These are phyloP conservation scores for Drosophila cyrtoloma DNA, from an alignment of 2,888 invertebrate genomes.

Conservation along the genomic window DNA sequence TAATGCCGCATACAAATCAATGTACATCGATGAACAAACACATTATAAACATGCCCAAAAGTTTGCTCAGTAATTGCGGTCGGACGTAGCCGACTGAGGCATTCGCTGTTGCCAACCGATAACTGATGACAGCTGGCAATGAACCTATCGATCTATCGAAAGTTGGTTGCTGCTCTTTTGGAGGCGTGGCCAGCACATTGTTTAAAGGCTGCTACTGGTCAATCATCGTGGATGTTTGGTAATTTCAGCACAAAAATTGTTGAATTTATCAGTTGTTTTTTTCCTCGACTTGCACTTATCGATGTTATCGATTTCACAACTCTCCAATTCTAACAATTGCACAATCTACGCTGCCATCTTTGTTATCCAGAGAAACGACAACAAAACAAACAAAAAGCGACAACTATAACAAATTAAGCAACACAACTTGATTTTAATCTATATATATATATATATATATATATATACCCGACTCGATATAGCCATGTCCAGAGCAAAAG, in stretches of 20 bases:
- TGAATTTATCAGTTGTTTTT: no score
- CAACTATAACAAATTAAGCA: constrained; percentile 38
- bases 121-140: not conserved
- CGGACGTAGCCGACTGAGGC: not conserved
- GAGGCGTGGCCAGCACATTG: not conserved
- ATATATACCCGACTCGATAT: not conserved
- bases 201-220: not conserved
- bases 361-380: constrained; percentile 2
- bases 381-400: not conserved
- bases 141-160: no score
- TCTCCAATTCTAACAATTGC: not conserved
- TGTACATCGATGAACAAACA: constrained; percentile 3
- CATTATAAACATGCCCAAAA: constrained; percentile 38
- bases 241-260: not conserved
- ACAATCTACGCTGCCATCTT: not conserved
- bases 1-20: not conserved
- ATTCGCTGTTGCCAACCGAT: not conserved
- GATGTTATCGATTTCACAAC: not conserved
- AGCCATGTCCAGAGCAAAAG: not conserved
- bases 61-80: constrained; percentile 30
- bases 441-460: not conserved
- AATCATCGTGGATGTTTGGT: no score
- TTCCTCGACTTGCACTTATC: not conserved
- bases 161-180: no score
- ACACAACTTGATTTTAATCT: constrained; percentile 45